These are phyloP conservation scores for Parotocinclus haroldoi DNA, from an alignment of 2,797 vertebrate genomes.

Conservation along the genomic window DNA sequence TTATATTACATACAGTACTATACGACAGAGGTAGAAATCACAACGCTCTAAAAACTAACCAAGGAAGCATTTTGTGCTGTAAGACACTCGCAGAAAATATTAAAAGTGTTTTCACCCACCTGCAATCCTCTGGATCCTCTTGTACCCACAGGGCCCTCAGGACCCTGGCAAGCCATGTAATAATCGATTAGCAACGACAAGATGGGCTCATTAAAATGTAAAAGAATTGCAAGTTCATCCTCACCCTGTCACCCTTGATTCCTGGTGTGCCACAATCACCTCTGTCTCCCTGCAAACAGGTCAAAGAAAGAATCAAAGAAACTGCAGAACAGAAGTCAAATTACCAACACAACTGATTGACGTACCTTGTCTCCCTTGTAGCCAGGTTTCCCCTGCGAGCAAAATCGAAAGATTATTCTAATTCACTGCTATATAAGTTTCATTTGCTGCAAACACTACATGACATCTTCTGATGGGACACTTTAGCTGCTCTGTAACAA, in stretches of 20 bases:
- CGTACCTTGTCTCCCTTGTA: constrained; percentile 87
- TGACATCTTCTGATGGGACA: no score
- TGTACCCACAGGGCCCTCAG: constrained; percentile 77
- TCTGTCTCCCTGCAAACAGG: constrained; percentile 76
- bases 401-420: constrained; percentile 22
- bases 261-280: constrained; percentile 88
- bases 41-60: no score
- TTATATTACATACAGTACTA: background rate
- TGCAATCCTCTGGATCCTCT: constrained; percentile 81
- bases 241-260: constrained; percentile 87
- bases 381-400: constrained; percentile 82
- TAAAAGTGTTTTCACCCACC: constrained; percentile 61
- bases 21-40: background rate
- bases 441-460: no score
- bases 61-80: no score
- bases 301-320: background rate
- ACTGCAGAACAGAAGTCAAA: background rate
- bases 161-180: constrained; percentile 70
- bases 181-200: background rate
- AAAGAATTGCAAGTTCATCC: constrained; percentile 20
- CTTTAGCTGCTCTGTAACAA: background rate
- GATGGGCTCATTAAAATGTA: background rate
- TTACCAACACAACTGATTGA: constrained; percentile 5
- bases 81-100: background rate
- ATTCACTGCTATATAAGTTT: background rate